Base-by-base conservation (phyloP, 2,113 vertebrate genomes). In the Carollia perspicillata region DNA sequence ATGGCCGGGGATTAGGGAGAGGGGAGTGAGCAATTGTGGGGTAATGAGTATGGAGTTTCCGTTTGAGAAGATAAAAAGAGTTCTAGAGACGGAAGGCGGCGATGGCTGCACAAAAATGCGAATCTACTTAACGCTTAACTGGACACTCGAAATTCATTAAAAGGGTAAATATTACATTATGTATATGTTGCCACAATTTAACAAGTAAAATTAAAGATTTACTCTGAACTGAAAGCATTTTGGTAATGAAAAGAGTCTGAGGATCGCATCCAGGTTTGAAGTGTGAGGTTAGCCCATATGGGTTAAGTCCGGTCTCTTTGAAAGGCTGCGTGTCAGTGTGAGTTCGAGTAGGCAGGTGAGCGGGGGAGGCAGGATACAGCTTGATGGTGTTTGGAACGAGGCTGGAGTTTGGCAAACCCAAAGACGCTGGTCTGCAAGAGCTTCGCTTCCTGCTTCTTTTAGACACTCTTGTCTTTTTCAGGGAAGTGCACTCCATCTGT, bases 401-500 rank as follows among this genome's bases (percentile, higher is more conserved):
- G 63, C 66, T 89, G 51, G 23, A 40, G 75, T 69, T 40, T 6
- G 3, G 58, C 75, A 94, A 84, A 65, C 17, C 90, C 30, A 44
- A 68, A 92, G 71, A 80, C 68, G 51, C 11, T 23, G 58, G 58
- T 89, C 22, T 74, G 81, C 33, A 20, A 3, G 13, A 42, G 40
- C 44, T 35, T 37, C 17, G 37, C 90, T 77, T 65, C 75, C 92
- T 58, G 58, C 66, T 84, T 72, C 40, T 69, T 69, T 63, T 44
- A 92, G 80, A 79, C 3, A 71, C 44, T n/a, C 30, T 3, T 55
- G 40, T 66, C 69, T 95, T 69, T 84, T 80, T 89, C n/a, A 18
- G 66, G 55, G 77, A 95, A 88, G 66, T 68, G 66, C 72, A 93
- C 63, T 90, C 96, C 94, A 72, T 92, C 87, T 94, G 96, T 40